These are phyloP conservation scores for Dugesia japonica DNA, from an alignment of 2,888 invertebrate species.

Conservation along the genomic window DNA sequence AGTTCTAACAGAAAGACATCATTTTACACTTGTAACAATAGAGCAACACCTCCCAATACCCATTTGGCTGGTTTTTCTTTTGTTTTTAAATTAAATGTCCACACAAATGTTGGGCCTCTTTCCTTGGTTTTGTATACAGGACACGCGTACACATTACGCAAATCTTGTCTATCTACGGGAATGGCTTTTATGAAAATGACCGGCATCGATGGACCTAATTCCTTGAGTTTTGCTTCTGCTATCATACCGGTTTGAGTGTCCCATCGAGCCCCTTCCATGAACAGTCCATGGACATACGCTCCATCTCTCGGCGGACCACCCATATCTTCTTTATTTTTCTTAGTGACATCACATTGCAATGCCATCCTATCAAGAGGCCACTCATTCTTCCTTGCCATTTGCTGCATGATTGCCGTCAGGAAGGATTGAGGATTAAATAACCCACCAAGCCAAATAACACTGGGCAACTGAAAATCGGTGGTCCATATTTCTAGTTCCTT, in stretches of 20 bases:
- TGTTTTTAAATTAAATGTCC: conserved; percentile 87
- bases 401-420: conserved; percentile 90
- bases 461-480: conserved; percentile 69
- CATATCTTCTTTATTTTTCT: conserved; percentile 84
- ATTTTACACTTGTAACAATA: conserved; percentile 61
- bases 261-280: conserved; percentile 87
- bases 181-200: conserved; percentile 70
- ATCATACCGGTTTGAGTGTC: conserved; percentile 75
- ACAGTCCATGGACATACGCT: conserved; percentile 74
- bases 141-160: conserved; percentile 64
- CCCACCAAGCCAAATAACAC: conserved; percentile 86
- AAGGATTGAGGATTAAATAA: conserved; percentile 93
- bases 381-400: conserved; percentile 77
- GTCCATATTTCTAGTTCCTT: conserved; percentile 71
- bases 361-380: conserved; percentile 89
- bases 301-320: conserved; percentile 64
- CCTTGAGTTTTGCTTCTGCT: conserved; percentile 69
- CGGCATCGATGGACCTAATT: conserved; percentile 77
- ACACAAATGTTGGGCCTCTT: conserved; percentile 80
- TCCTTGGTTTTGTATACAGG: conserved; percentile 84
- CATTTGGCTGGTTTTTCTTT: conserved; percentile 86
- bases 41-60: conserved; percentile 70
- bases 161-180: conserved; percentile 73
- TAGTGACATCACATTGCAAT: conserved; percentile 84
- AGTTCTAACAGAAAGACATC: neutral